Conservation (phyloP, 2,113 vertebrate genomes). For the Panthera uncia region DNA sequence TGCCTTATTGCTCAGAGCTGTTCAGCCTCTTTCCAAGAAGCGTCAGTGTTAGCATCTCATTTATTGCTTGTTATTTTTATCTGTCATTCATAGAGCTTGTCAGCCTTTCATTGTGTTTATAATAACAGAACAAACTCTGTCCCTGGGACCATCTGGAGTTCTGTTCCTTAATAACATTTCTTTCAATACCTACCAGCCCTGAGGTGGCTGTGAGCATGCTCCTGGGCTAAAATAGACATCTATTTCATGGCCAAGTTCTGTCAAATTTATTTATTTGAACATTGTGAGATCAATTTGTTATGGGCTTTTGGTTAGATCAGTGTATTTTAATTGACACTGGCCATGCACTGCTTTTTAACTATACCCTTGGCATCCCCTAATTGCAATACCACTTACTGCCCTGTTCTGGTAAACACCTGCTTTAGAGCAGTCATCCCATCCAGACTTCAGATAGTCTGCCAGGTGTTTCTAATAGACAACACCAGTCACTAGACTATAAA, state of each 20-base stretch:
- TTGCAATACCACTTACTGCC: conserved; percentile 72
- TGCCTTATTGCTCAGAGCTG: not conserved
- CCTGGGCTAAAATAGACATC: conserved; percentile 45
- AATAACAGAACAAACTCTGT: conserved; percentile 13
- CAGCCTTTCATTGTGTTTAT: conserved; percentile 35
- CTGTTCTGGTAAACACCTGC: conserved; percentile 81
- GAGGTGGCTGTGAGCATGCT: not conserved
- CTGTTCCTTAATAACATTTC: conserved; percentile 39
- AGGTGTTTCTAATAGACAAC: conserved; percentile 80
- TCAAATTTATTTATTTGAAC: conserved; percentile 57
- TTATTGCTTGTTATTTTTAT: conserved; percentile 31
- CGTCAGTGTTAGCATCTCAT: not conserved
- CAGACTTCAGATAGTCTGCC: conserved; percentile 66
- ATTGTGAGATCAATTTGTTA: conserved; percentile 52
- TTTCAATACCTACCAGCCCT: conserved; percentile 26
- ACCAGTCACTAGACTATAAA: conserved; percentile 76
- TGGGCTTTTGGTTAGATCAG: conserved; percentile 64
- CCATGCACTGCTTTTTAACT: conserved; percentile 60
- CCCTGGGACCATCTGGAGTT: conserved; percentile 50
- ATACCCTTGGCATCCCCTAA: conserved; percentile 70
- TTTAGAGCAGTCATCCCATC: conserved; percentile 70
- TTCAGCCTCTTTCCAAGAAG: not conserved
- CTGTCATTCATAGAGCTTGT: not conserved
- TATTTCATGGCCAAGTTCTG: not conserved
- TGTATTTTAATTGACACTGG: conserved; percentile 70